These are phyloP conservation scores for Thalpophila matura DNA, from an alignment of 2,888 invertebrate genomes.

Conservation along the genomic window DNA sequence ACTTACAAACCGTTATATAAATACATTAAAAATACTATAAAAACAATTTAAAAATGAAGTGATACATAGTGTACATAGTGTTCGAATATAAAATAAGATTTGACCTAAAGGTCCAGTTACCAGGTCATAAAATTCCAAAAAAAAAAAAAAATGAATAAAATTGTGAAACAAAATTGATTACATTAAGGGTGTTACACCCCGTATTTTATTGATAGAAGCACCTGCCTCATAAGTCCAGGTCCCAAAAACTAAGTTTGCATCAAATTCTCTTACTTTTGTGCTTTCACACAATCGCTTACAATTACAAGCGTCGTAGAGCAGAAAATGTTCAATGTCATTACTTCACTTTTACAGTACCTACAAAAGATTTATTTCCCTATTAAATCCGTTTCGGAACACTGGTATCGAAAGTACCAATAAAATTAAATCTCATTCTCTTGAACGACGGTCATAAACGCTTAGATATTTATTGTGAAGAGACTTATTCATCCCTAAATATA, in stretches of 20 bases:
- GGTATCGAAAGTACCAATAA: constrained; percentile 47
- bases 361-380: constrained; percentile 50
- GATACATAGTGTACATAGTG: too few species aligned
- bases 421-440: constrained; percentile 46
- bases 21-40: too few species aligned
- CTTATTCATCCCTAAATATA: constrained; percentile 31
- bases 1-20: too few species aligned
- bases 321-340: constrained; percentile 21
- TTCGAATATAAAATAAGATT: too few species aligned
- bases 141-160: too few species aligned
- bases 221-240: neutral
- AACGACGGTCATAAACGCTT: constrained; percentile 29
- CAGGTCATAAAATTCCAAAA: too few species aligned
- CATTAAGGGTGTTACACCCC: too few species aligned
- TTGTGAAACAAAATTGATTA: too few species aligned
- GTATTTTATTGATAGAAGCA: neutral
- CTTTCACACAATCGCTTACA: neutral
- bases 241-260: neutral
- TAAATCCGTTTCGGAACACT: constrained; percentile 37
- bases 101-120: too few species aligned
- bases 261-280: neutral
- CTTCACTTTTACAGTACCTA: constrained; percentile 23
- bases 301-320: constrained; percentile 4
- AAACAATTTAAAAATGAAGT: too few species aligned
- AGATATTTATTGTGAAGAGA: constrained; percentile 35